Evolutionary conservation across 2,888 invertebrate species (phyloP).

Genomic region (Pantelozetes paolii): DNA sequence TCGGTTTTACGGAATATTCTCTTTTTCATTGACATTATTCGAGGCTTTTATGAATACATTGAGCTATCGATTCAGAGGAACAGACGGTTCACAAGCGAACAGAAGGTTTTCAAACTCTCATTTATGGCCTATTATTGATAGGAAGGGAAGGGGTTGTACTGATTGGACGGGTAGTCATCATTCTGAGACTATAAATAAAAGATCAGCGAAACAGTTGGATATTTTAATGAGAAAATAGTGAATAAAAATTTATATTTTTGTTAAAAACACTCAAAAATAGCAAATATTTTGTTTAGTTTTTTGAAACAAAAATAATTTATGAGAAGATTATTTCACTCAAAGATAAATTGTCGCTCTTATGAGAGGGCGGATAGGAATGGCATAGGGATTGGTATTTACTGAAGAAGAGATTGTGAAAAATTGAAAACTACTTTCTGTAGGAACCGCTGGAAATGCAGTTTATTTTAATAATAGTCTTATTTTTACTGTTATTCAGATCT

Average conservation of each 20-base stretch:
- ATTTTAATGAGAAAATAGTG: neutral
- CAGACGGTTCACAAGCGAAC: too few relatives aligned
- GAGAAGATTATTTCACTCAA: neutral
- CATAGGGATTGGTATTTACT: neutral
- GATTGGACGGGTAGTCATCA: neutral
- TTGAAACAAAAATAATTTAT: neutral
- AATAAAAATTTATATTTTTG: too few relatives aligned
- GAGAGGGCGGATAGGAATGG: neutral
- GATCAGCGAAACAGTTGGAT: neutral
- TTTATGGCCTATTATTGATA: neutral
- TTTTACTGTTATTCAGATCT: slow-evolving; percentile 12
- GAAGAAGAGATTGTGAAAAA: neutral
- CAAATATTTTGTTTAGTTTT: neutral
- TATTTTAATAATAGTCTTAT: neutral
- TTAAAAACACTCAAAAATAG: neutral
- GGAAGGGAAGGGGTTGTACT: neutral
- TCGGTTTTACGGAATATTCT: too few relatives aligned
- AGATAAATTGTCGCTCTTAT: neutral
- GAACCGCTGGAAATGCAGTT: neutral
- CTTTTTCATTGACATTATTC: too few relatives aligned
- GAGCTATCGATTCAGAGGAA: too few relatives aligned
- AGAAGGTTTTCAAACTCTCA: slow-evolving; percentile 1
- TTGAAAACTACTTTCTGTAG: neutral
- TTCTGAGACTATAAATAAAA: neutral
- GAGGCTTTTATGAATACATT: too few relatives aligned